phyloP scores from a whole-genome alignment of 1,140 invertebrate genomes.

The Euborellia annulipes region DNA sequence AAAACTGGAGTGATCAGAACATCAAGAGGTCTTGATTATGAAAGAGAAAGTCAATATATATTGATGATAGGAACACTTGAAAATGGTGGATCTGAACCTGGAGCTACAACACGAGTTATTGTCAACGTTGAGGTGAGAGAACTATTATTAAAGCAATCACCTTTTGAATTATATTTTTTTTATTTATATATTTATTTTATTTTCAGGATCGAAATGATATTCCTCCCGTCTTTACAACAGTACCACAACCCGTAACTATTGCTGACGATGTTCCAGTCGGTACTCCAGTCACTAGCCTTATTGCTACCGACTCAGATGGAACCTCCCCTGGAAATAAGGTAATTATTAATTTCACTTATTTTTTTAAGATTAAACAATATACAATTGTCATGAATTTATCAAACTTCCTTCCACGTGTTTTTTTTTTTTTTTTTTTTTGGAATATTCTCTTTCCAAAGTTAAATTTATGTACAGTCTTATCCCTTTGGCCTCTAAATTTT shows the following conservation, averaged over 20 bases:
- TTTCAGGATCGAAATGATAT: constrained; percentile 64
- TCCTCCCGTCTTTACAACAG: constrained; percentile 66
- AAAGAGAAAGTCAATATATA: constrained; percentile 52
- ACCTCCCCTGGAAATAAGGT: constrained; percentile 66
- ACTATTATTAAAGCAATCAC: constrained; percentile 1
- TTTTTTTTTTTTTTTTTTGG: too few species aligned
- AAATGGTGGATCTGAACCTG: constrained; percentile 48
- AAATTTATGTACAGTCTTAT: too few species aligned
- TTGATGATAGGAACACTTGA: constrained; percentile 66
- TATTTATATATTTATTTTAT: constrained; percentile 8
- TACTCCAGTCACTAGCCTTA: constrained; percentile 55
- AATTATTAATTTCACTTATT: constrained; percentile 13
- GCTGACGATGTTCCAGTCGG: constrained; percentile 70
- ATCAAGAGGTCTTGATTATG: constrained; percentile 57
- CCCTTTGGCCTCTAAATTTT: too few species aligned
- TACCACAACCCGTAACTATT: constrained; percentile 61
- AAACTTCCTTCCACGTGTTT: background rate
- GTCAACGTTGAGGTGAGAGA: constrained; percentile 54
- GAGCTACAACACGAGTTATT: constrained; percentile 56
- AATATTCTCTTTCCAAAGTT: too few species aligned
- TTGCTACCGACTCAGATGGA: constrained; percentile 66
- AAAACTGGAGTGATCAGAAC: constrained; percentile 63
- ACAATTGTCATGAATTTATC: background rate
- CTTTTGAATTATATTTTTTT: too few species aligned
- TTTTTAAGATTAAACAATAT: background rate